Evolutionary conservation across 2,797 vertebrate species (phyloP).

Genomic region (Synaphobranchus kaupii): DNA sequence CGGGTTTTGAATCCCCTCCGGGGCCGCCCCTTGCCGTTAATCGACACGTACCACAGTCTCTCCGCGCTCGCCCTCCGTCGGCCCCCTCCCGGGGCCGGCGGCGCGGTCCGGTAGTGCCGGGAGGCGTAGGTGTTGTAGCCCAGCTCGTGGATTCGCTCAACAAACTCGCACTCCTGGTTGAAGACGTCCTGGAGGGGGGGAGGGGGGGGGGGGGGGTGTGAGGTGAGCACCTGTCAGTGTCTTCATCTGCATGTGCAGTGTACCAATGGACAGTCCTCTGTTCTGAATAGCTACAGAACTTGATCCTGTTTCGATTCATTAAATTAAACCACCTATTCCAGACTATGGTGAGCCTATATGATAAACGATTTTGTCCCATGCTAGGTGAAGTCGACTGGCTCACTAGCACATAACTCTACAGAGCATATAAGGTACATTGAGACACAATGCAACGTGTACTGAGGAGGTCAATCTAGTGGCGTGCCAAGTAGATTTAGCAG

Average conservation of each 20-base stretch:
- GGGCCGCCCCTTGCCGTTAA: constrained; percentile 96
- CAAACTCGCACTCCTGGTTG: constrained; percentile 92
- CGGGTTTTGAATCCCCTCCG: constrained; percentile 91
- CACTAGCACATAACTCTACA: background rate
- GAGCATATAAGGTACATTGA: background rate
- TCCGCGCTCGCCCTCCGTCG: constrained; percentile 76
- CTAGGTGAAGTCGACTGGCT: background rate
- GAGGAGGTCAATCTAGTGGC: background rate
- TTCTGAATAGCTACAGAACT: background rate
- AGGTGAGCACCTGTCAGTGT: constrained; percentile 12
- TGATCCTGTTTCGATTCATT: background rate
- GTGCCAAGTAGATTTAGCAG: background rate
- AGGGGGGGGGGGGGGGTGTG: constrained; percentile 30
- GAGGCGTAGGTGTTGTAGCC: constrained; percentile 97
- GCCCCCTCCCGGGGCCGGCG: constrained; percentile 59
- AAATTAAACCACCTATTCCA: background rate
- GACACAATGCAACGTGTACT: background rate
- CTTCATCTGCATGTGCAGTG: background rate
- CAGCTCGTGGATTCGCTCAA: constrained; percentile 93
- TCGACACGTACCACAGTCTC: constrained; percentile 93
- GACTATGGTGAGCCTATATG: background rate
- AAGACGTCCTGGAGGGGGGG: constrained; percentile 79
- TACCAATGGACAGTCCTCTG: background rate
- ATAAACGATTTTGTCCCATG: background rate
- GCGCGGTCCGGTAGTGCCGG: constrained; percentile 81